These are phyloP conservation scores for Kryptolebias ocellatus DNA, from an alignment of 2,797 vertebrate species.

Conservation along the genomic window DNA sequence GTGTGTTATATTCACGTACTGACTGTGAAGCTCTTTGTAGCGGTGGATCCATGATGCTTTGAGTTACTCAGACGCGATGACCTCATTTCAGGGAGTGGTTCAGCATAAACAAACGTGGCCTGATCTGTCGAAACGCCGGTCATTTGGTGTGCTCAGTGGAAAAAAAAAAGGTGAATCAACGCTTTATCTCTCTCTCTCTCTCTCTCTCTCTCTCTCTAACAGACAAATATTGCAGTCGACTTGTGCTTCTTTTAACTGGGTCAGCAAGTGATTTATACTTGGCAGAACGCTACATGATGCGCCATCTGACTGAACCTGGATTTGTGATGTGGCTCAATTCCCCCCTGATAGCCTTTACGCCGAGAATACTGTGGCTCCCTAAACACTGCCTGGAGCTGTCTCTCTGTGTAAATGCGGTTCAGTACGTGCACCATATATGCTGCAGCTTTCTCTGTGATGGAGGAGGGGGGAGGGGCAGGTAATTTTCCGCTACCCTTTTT, in stretches of 20 bases:
- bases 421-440: conserved; percentile 53
- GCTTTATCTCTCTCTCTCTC: conserved; percentile 5
- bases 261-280: conserved; percentile 71
- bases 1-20: conserved; percentile 9
- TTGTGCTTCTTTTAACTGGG: conserved; percentile 62
- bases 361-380: conserved; percentile 18
- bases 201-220: conserved; percentile 15
- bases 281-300: conserved; percentile 50
- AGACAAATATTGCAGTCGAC: conserved; percentile 21
- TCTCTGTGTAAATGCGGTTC: conserved; percentile 60
- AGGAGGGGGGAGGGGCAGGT: conserved; percentile 78
- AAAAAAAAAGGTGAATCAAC: conserved; percentile 19
- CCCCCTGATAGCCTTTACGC: neutral
- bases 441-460: conserved; percentile 58
- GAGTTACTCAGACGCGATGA: conserved; percentile 63
- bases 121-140: conserved; percentile 41
- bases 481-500: conserved; percentile 80
- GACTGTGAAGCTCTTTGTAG: conserved; percentile 15
- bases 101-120: conserved; percentile 48
- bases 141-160: conserved; percentile 34
- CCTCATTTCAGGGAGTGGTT: conserved; percentile 78
- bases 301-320: conserved; percentile 31
- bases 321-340: neutral
- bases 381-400: conserved; percentile 57
- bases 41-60: conserved; percentile 38